Evolutionary conservation across 2,888 invertebrate species (phyloP), one percentile per base, ranked within the genome.

Genomic region (Volucella zonaria): DNA sequence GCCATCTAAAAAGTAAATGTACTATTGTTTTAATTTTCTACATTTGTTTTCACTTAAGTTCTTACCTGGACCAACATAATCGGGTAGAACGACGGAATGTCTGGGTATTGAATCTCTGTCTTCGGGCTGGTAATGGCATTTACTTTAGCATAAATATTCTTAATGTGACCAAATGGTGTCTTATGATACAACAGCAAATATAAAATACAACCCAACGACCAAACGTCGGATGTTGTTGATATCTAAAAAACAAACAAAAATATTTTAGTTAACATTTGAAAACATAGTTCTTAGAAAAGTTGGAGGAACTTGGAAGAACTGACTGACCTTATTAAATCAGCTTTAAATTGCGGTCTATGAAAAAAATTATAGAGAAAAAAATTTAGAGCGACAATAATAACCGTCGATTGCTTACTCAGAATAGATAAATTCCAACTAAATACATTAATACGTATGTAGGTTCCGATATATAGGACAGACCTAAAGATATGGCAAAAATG

Each of bases 201-300:
- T 83, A 99, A 93, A 89, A 99, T 99, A 91, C 98, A 99, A 23
- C 99, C 99, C 87, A 99, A 93, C 0, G 98, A 98, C 99, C 99
- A 99, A 67, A 99, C 97, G 92, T 99, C 99, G 54, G 98, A 97
- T 89, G 97, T 97, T 87, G 95, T 96, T 86, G 96, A 96, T 87
- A 98, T 96, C 97, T 97, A 88, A 52, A 90, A 90, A 87, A n/a
- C n/a, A 18, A 18, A 79, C 56, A 87, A 74, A 73, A 78, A 77
- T 59, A 70, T 56, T 71, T 49, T 58, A 10, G 14, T 42, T 61
- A 68, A 38, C 59, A 15, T 38, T 12, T 12, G 14, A 15, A 2
- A 51, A 18, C 6, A 51, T 31, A 31, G 6, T 31, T 31, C 6
- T 6, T 31, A 31, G 6, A 31, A 6, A 31, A 6, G 31, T 31